Evolutionary conservation across 2,113 vertebrate species (phyloP).

Genomic region (Microcebus tavaratra): DNA sequence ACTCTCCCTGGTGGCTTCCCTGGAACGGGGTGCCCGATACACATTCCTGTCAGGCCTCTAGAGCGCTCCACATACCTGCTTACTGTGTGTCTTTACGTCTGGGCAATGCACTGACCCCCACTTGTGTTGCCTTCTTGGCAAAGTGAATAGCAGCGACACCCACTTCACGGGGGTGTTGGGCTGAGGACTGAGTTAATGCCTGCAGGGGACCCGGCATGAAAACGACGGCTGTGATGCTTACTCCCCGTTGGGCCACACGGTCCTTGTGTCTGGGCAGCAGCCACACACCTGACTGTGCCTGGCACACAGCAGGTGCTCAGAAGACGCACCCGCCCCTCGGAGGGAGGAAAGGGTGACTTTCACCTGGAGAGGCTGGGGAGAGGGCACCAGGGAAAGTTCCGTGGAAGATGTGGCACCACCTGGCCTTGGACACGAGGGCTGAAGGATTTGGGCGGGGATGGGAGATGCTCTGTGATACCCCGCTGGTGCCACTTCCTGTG

Average conservation of each 20-base stretch:
- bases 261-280: not conserved
- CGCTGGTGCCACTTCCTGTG: accelerated
- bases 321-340: not conserved
- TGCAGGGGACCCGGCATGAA: not conserved
- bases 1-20: accelerated
- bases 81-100: not conserved
- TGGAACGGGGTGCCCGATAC: accelerated
- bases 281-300: not conserved
- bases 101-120: not conserved
- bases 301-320: not conserved
- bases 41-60: not conserved
- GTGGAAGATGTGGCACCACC: not conserved
- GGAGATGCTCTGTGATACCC: accelerated
- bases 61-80: accelerated
- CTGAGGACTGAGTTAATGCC: not conserved
- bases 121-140: not conserved
- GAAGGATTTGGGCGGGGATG: not conserved
- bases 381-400: not conserved
- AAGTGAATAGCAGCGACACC: not conserved
- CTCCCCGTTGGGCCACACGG: accelerated
- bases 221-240: accelerated
- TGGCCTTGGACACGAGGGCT: not conserved
- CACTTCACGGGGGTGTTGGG: accelerated
- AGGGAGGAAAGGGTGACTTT: not conserved
- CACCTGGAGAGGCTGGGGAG: accelerated